A percentile compares a stretch with the other conserved stretches of the same genome.
Evolutionary conservation across 2,888 invertebrate species (phyloP).

Genomic region (Ophioninae sp.): DNA sequence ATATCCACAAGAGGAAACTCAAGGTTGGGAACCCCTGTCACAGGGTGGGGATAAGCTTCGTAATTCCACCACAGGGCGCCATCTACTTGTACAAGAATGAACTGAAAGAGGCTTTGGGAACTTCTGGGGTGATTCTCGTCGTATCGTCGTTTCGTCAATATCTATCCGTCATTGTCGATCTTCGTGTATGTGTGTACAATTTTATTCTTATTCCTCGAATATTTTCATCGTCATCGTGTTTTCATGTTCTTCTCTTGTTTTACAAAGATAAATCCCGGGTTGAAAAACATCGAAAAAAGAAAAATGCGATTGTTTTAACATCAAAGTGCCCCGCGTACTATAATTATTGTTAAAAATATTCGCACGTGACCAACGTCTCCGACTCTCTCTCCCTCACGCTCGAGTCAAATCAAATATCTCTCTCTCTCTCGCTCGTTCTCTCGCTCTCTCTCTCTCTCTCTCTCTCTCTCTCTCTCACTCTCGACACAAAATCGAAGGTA

Average conservation of each 20-base stretch:
- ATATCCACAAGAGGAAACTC: too few relatives aligned
- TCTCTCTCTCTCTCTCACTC: neutral
- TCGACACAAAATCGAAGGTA: neutral
- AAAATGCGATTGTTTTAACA: conserved; percentile 7
- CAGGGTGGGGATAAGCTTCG: too few relatives aligned
- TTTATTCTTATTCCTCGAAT: neutral
- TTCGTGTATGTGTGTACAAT: neutral
- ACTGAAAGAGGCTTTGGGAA: too few relatives aligned
- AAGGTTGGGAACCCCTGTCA: too few relatives aligned
- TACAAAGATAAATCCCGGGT: neutral
- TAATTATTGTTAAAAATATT: neutral
- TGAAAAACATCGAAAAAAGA: conserved; percentile 3
- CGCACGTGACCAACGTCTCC: neutral
- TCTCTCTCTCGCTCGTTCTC: neutral
- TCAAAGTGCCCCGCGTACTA: conserved; percentile 2
- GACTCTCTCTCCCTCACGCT: too few relatives aligned
- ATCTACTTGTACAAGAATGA: too few relatives aligned
- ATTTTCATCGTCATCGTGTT: neutral
- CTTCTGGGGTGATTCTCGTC: too few relatives aligned
- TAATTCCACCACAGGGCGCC: too few relatives aligned
- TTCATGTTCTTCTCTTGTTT: neutral
- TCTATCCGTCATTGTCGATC: neutral
- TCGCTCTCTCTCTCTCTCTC: neutral
- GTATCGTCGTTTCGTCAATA: neutral
- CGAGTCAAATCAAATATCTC: too few relatives aligned